Evolutionary conservation across 1,140 invertebrate genomes (phyloP).

Genomic region (Trypoxylus dichotomus): DNA sequence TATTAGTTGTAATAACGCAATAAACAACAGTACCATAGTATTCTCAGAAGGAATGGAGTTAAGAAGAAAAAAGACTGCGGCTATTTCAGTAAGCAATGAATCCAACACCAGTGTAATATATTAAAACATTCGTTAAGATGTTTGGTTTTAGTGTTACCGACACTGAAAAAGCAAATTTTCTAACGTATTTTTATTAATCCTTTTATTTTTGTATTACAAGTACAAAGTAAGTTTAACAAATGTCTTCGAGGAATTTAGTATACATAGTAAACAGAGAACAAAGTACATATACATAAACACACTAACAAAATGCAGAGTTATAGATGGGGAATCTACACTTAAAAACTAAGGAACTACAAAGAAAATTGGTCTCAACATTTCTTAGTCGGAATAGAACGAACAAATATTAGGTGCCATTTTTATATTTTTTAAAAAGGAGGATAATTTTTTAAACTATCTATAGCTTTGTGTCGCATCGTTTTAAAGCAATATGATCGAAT

Average conservation of each 20-base stretch:
- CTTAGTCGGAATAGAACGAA: neutral
- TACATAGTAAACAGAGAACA: neutral
- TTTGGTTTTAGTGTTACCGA: neutral
- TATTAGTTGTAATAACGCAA: neutral
- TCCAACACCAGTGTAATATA: slow-evolving; percentile 2
- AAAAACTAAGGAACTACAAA: neutral
- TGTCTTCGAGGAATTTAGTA: neutral
- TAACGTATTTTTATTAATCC: neutral
- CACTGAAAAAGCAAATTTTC: neutral
- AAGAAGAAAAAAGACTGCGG: slow-evolving; percentile 6
- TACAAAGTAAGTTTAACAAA: slow-evolving; percentile 11
- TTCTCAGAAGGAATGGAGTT: slow-evolving; percentile 11
- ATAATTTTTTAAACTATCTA: neutral
- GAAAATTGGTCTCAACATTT: slow-evolving; percentile 9
- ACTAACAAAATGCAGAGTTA: slow-evolving; percentile 1
- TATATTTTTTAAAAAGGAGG: neutral
- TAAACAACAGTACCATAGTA: neutral
- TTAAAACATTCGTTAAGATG: neutral
- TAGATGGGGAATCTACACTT: neutral
- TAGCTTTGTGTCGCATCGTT: neutral
- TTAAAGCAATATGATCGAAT: slow-evolving; percentile 19
- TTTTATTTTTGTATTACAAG: slow-evolving; percentile 16
- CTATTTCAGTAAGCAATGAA: slow-evolving; percentile 12
- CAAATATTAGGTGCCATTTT: slow-evolving; percentile 22
- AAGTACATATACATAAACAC: neutral